These are phyloP conservation scores for Takifugu ocellatus DNA, from an alignment of 2,797 vertebrate genomes.

Conservation along the genomic window DNA sequence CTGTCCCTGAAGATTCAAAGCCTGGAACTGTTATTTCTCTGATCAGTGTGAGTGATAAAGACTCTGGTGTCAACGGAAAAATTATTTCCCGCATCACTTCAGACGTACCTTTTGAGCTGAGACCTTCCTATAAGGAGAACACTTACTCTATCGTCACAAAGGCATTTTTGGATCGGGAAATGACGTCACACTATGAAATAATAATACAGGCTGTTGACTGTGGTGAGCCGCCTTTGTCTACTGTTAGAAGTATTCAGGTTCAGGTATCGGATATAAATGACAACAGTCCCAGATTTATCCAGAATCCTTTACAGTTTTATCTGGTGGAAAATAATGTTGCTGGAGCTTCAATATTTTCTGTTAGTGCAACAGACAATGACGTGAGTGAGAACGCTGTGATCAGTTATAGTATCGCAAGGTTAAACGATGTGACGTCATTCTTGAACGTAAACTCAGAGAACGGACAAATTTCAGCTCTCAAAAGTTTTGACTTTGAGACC, in stretches of 20 bases:
- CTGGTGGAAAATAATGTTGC: slow-evolving; percentile 5
- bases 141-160: slow-evolving; percentile 65
- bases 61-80: slow-evolving; percentile 64
- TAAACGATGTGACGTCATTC: too few relatives aligned
- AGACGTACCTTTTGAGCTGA: slow-evolving; percentile 63
- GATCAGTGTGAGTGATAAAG: slow-evolving; percentile 59
- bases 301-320: slow-evolving; percentile 48
- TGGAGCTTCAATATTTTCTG: too few relatives aligned
- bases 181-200: slow-evolving; percentile 52
- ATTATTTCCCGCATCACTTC: slow-evolving; percentile 29
- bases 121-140: slow-evolving; percentile 63
- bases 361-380: too few relatives aligned
- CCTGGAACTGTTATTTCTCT: slow-evolving; percentile 60
- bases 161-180: slow-evolving; percentile 56
- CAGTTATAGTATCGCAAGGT: slow-evolving; percentile 2
- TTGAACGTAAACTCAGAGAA: too few relatives aligned
- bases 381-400: too few relatives aligned
- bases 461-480: too few relatives aligned
- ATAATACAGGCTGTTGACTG: slow-evolving; percentile 60
- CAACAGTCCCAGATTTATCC: slow-evolving; percentile 43
- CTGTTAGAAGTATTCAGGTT: slow-evolving; percentile 51
- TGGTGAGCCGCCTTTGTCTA: slow-evolving; percentile 60
- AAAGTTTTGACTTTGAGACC: too few relatives aligned
- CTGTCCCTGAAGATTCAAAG: slow-evolving; percentile 49
- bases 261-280: slow-evolving; percentile 71